Evolutionary conservation across 2,797 vertebrate genomes (phyloP), one percentile per base, ranked within the genome.

Genomic region (Aselliscus stoliczkanus): DNA sequence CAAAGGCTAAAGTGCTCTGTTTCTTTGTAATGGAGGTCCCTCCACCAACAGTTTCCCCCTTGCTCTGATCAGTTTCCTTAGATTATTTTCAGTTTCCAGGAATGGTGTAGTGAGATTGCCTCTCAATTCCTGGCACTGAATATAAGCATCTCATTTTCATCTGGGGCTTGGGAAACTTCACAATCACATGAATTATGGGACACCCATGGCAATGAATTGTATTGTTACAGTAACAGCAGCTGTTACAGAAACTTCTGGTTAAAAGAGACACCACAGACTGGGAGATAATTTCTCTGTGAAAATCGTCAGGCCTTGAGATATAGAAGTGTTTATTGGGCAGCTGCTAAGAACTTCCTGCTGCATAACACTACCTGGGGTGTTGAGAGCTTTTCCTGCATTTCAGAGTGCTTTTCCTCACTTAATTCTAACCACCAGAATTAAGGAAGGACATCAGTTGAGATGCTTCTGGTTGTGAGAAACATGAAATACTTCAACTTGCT

Each of bases 221-320:
- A 5, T 64, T 69, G 82, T 83, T 64, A 25, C 27, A 14, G 10
- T 88, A 86, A n/a, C 25, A 90, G 20, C 64, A 42, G 42, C 50
- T 69, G 69, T 67, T 91, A 79, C 15, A 73, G 65, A 94, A 91
- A 73, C 50, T 82, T 77, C 58, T 70, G 23, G 27, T 88, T 91
- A 67, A 82, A 73, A 88, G 72, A 69, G 67, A 93, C 10, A 29
- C 15, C 62, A 64, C 54, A 29, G 39, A 54, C 13, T 52, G 5
- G 5, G 75, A 93, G 72, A 88, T 17, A 84, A 82, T 86, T 90
- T 90, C 50, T 83, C 87, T 83, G 58, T 34, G 91, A 75, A 44
- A 65, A 39, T 23, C 50, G 72, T 80, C 44, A 69, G 31, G 69
- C 34, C n/a, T 77, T 73, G 73, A 93, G 67, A 77, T 60, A 58